Percentiles rank a stretch among this genome's conserved stretches.
phyloP scores from a whole-genome alignment of 2,113 vertebrate species.

The Macaca nemestrina region DNA sequence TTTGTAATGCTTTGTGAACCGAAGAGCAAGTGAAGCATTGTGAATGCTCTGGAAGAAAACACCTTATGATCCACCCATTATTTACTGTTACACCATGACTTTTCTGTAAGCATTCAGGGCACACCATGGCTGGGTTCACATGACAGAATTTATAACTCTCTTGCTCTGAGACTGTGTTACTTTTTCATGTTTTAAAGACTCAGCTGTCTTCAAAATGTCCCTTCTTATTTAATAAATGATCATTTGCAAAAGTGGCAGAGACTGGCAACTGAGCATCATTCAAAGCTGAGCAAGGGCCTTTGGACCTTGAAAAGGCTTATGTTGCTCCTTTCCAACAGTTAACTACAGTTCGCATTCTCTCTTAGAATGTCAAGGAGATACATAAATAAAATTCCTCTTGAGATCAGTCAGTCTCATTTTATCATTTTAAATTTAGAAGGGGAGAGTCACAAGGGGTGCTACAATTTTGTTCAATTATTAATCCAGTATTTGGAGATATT shows the following conservation, averaged over 20 bases:
- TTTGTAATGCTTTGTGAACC: neutral
- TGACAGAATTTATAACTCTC: neutral
- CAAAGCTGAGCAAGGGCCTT: slow-evolving; percentile 21
- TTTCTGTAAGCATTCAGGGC: neutral
- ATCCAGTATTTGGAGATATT: neutral
- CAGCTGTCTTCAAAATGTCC: neutral
- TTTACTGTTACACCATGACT: neutral
- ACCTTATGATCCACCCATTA: neutral
- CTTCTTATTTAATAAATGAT: neutral
- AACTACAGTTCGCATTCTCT: slow-evolving; percentile 44
- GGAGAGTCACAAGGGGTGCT: neutral
- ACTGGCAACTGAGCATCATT: neutral
- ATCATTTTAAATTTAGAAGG: slow-evolving; percentile 15
- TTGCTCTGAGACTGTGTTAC: neutral
- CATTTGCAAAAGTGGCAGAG: neutral
- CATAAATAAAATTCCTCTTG: slow-evolving; percentile 27
- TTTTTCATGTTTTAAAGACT: neutral
- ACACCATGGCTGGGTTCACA: neutral
- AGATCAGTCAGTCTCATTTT: neutral
- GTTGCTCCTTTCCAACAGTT: slow-evolving; percentile 45
- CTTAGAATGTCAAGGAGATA: slow-evolving; percentile 66
- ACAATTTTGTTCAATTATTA: neutral
- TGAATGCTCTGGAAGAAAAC: neutral
- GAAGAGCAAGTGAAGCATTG: neutral
- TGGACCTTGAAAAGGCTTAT: neutral